phyloP scores from a whole-genome alignment of 2,113 vertebrate species.

The Clarias magur region DNA sequence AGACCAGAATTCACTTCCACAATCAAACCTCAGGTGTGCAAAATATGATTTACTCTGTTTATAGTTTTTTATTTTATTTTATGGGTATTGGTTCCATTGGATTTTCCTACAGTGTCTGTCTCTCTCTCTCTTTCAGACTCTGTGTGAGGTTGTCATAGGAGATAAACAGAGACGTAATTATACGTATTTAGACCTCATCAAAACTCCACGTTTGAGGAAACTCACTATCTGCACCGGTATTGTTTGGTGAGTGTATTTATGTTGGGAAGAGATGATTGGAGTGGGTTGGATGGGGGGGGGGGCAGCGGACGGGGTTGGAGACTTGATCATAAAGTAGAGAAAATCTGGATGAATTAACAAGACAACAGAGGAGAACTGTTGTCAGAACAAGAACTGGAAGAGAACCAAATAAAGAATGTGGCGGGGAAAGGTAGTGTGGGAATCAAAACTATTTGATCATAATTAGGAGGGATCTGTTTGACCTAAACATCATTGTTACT shows the following conservation, averaged over 20 bases:
- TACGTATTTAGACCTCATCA: conserved; percentile 69
- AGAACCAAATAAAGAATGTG: too few relatives aligned
- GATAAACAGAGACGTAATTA: conserved; percentile 59
- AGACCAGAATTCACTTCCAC: conserved; percentile 57
- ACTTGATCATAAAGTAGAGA: too few relatives aligned
- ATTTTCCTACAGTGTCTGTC: not conserved
- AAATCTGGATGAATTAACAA: too few relatives aligned
- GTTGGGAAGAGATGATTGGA: not conserved
- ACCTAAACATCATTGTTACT: too few relatives aligned
- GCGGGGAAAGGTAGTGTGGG: too few relatives aligned
- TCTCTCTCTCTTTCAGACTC: conserved; percentile 56
- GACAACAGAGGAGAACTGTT: too few relatives aligned
- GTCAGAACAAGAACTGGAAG: too few relatives aligned
- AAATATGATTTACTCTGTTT: not conserved
- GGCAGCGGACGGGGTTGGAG: too few relatives aligned
- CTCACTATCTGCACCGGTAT: conserved; percentile 65
- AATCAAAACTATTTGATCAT: too few relatives aligned
- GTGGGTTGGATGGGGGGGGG: too few relatives aligned
- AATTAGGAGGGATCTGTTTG: too few relatives aligned
- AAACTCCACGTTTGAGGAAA: conserved; percentile 68
- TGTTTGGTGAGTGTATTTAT: conserved; percentile 62
- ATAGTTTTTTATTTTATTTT: not conserved
- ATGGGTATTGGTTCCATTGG: not conserved
- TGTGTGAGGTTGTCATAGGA: conserved; percentile 54
- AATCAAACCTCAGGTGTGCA: conserved; percentile 72